Base-by-base conservation (phyloP, 2,888 invertebrate genomes). In the Rhynchonema sp. region DNA sequence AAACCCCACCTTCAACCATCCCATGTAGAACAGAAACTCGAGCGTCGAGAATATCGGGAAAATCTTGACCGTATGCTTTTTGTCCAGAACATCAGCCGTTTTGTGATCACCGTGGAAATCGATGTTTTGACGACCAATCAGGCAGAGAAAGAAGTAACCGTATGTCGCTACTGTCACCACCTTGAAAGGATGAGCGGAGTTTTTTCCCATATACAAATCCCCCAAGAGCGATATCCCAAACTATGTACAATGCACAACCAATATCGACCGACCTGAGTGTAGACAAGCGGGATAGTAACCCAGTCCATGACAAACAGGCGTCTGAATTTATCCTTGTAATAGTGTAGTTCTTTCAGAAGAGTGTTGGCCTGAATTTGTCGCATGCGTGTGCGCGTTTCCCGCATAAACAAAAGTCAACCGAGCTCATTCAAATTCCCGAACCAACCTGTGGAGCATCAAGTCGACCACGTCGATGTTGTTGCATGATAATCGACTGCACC, bases 111-210 rank as follows among this genome's bases (percentile, higher is more conserved):
- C 54, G n/a, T 3, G 2, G 22, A 20, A n/a, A 3, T 29, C 30
- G 17, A 60, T 61, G 76, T 87, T 84, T 77, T 91, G 90, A 23
- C 87, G 80, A 0, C 89, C 90, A 77, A 91, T 80, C 60, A 91
- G 78, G 20, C 86, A 86, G 3, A 88, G 86, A 63, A 87, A 82
- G 75, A 91, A 91, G 75, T 89, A 91, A 27, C 54, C 54, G 52
- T 52, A 52, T 3, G 52, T 52, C n/a, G 52, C 52, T 3, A 52
- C 13, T 23, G 52, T 52, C 3, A 52, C 52, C 46, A 46, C 46
- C 46, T 46, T 13, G 22, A 25, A n/a, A 28, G 28, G 23, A 28
- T 25, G 20, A 30, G 46, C n/a, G n/a, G n/a, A n/a, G n/a, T n/a
- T n/a, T n/a, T n/a, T n/a, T n/a, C n/a, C n/a, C n/a, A n/a, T n/a